phyloP scores from a whole-genome alignment of 2,797 vertebrate genomes.

The Microchirus variegatus region DNA sequence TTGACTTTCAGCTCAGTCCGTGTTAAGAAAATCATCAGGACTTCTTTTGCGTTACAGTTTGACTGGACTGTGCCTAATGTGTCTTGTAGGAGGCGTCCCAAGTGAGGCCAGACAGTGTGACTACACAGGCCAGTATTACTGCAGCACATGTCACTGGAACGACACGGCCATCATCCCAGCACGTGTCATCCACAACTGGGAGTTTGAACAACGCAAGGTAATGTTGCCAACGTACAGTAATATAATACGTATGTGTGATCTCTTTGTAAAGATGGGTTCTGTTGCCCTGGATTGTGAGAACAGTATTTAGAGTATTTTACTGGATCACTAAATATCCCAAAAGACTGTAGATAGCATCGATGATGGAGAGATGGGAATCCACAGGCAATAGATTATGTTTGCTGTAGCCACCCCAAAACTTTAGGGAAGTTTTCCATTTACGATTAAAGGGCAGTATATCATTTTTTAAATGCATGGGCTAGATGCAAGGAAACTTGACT shows the following conservation, averaged over 20 bases:
- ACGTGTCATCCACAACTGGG: slow-evolving; percentile 98
- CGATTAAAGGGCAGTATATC: too few species aligned
- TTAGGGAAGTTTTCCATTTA: too few species aligned
- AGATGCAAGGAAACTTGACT: too few species aligned
- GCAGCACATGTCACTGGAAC: slow-evolving; percentile 97
- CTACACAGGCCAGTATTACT: slow-evolving; percentile 97
- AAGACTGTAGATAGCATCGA: too few species aligned
- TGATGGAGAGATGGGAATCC: too few species aligned
- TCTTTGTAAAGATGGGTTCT: neutral
- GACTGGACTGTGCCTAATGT: slow-evolving; percentile 17
- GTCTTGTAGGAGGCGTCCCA: slow-evolving; percentile 86
- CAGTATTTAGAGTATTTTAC: too few species aligned
- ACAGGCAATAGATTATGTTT: too few species aligned
- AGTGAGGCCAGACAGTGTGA: slow-evolving; percentile 95
- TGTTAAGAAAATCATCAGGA: neutral
- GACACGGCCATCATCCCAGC: slow-evolving; percentile 91
- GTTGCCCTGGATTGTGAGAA: too few species aligned
- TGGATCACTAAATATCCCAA: too few species aligned
- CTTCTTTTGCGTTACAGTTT: slow-evolving; percentile 16
- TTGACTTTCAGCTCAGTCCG: neutral
- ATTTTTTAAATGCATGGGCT: too few species aligned
- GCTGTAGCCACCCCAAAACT: too few species aligned
- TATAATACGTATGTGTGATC: neutral
- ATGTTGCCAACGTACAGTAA: neutral
- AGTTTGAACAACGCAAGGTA: slow-evolving; percentile 95